Conservation (phyloP, 2,797 vertebrate genomes). For the Fistularia commersonii region DNA sequence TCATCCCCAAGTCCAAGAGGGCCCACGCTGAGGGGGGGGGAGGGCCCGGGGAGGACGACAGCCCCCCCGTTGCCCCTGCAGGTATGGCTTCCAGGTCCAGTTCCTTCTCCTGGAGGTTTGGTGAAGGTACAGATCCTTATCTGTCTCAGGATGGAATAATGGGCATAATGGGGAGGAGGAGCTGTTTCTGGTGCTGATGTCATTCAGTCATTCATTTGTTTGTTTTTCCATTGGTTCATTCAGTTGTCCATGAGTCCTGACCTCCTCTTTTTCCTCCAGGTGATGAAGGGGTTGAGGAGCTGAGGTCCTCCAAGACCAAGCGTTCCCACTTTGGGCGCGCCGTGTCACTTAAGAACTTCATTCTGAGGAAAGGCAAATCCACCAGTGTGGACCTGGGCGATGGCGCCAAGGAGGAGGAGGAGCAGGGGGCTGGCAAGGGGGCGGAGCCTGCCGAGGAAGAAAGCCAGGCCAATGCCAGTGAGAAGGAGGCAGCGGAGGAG, state of each 20-base stretch:
- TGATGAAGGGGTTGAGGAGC: conserved; percentile 71
- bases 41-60: conserved; percentile 67
- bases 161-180: too few relatives aligned
- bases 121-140: too few relatives aligned
- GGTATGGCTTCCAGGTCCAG: conserved; percentile 40
- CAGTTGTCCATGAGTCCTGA: too few relatives aligned
- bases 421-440: conserved; percentile 42
- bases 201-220: too few relatives aligned
- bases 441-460: conserved; percentile 37
- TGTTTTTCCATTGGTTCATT: too few relatives aligned
- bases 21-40: conserved; percentile 61
- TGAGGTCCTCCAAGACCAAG: conserved; percentile 76
- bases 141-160: too few relatives aligned
- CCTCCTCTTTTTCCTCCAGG: conserved; percentile 25
- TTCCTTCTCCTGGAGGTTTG: too few relatives aligned
- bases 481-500: not conserved
- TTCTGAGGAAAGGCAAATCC: conserved; percentile 79
- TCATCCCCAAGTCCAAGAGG: conserved; percentile 77
- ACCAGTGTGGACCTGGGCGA: conserved; percentile 72
- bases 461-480: conserved; percentile 44
- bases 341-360: conserved; percentile 82
- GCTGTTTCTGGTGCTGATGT: too few relatives aligned
- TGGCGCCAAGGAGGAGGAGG: conserved; percentile 60
- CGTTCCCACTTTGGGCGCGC: conserved; percentile 77
- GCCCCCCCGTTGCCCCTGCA: conserved; percentile 19